Evolutionary conservation across 2,888 invertebrate species (phyloP), one percentile per base, ranked within the genome.

Genomic region (Dicranocentrus wangi): DNA sequence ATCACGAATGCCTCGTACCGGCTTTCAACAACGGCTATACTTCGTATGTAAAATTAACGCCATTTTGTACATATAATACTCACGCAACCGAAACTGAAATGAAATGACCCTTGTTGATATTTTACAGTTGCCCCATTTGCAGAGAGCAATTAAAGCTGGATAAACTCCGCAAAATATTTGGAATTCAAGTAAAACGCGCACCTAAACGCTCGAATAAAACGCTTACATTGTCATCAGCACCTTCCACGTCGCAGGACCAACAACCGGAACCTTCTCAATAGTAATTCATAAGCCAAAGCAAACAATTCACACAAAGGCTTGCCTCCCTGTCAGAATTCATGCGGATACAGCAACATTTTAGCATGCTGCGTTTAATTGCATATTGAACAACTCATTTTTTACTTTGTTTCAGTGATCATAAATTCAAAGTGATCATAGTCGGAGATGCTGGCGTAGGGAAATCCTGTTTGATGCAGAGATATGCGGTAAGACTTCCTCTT

Each of bases 381-480:
- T 23, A 21, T 69, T 55, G 1, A 39, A 8, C 8, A 39, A 39
- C 7, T 39, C 39, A 13, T 39, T 8, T 13, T 8, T 39, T 7
- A n/a, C 15, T 47, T 5, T 47, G 47, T 47, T 47, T 47, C n/a
- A 86, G 86, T 66, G 85, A 86, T 47, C 84, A 85, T 73, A 84
- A 82, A 63, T 86, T 86, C 61, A 86, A 86, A 72, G 82, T 86
- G 8, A 85, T 97, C 60, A 94, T 97, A 87, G 90, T 98, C 53
- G 97, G 97, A 0, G 97, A 97, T 90, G 97, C 97, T 7, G 96
- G 96, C 39, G 97, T 97, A 1, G 97, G 97, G 0, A 98, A 98
- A 89, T 96, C 96, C 76, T 97, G 97, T 88, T 90, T 98, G 8
- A 97, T 97, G 95, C 96, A 96, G 89, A 92, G 97, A 88, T 97